Evolutionary conservation across 92 coral and sea anemone species (phyloP), one percentile per base, ranked within the genome.

Genomic region (Heteractis magnifica): DNA sequence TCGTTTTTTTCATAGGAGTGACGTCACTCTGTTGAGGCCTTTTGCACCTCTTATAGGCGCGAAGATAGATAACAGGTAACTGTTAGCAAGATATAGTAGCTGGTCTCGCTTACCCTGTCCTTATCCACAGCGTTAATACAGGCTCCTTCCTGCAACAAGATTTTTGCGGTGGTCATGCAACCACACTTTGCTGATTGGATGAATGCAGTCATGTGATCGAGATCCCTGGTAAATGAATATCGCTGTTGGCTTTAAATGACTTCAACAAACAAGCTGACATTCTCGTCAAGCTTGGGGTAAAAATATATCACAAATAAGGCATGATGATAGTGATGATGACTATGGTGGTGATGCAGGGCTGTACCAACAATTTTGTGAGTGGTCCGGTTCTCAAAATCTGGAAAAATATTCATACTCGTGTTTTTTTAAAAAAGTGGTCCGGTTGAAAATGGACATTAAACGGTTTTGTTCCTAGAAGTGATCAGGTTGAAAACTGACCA

Each of bases 101-200:
- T 34, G 44, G 44, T 34, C 44, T 34, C 44, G 44, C 91, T 34
- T 87, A 92, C 95, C 81, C 90, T 88, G 85, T 92, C 86, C 76
- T 92, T 92, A 72, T 92, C 90, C 9, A 87, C 84, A 62, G 95
- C 95, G 48, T 92, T 68, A 44, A 92, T 92, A 41, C 86, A 87
- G 4, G 95, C 95, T 18, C 92, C 95, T 19, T 81, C 75, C 20
- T 92, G 90, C 16, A 92, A 77, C 75, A 92, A 82, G 56, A 87
- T 53, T 11, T 77, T 72, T 5, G 88, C 72, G 1, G 92, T 86
- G 1, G 60, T 18, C 7, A 64, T 55, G 65, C 95, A 92, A 6
- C 95, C 95, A 81, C 90, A 60, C 60, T 79, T 88, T 13, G 95
- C 92, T 16, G 92, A 85, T 60, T 89, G 91, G 49, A 89, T 88